Percentiles rank a stretch among this genome's conserved stretches.
Conservation (phyloP, 1,140 invertebrate genomes). For the Leptinotarsa texana region DNA sequence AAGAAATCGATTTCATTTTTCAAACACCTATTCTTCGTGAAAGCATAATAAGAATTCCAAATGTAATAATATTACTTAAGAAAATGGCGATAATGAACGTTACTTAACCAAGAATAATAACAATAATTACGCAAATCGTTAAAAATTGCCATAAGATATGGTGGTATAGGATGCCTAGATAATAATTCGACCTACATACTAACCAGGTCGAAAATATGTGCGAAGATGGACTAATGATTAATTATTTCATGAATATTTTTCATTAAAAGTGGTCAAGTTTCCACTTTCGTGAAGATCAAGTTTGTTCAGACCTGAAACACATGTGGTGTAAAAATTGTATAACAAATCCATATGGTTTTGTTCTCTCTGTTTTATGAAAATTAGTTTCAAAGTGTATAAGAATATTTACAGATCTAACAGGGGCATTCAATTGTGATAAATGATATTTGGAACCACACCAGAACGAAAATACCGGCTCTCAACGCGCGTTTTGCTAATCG, state of each 20-base stretch:
- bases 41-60: conserved; percentile 18
- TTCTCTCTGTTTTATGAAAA: too few species aligned
- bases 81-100: conserved; percentile 22
- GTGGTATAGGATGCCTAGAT: background rate
- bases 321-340: too few species aligned
- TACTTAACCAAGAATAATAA: conserved; percentile 28
- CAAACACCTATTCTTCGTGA: conserved; percentile 14
- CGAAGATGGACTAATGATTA: background rate
- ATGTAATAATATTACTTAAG: conserved; percentile 16
- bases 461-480: too few species aligned
- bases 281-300: background rate
- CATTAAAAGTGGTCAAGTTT: background rate
- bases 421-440: too few species aligned
- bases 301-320: too few species aligned
- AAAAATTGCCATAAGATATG: conserved; percentile 18
- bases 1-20: conserved; percentile 15
- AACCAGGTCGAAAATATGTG: conserved; percentile 7
- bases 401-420: too few species aligned
- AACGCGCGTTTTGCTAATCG: too few species aligned
- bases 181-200: conserved; percentile 15
- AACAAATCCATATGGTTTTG: too few species aligned
- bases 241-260: background rate
- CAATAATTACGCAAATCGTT: conserved; percentile 27
- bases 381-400: too few species aligned
- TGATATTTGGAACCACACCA: too few species aligned